Conservation (phyloP, 2,113 vertebrate genomes). For the Notiomystis cincta region DNA sequence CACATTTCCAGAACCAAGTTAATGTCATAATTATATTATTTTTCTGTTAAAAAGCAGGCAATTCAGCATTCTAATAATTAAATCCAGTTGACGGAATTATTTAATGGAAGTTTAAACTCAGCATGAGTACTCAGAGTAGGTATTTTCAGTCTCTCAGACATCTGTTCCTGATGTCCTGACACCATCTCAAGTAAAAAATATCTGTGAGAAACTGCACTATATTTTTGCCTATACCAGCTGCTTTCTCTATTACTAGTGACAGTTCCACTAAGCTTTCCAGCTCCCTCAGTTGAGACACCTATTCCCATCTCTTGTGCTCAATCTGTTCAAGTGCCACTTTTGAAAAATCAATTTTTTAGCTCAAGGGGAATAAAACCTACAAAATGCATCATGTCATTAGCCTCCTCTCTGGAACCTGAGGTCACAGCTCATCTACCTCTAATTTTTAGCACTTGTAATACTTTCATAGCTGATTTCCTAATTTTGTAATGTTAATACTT, state of each 20-base stretch:
- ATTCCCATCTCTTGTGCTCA: neutral
- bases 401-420: neutral
- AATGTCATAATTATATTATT: neutral
- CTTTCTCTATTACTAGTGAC: neutral
- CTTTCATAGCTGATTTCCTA: neutral
- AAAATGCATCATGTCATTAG: neutral
- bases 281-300: neutral
- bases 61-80: neutral
- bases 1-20: neutral
- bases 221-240: slow-evolving; percentile 1
- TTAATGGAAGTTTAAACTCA: neutral
- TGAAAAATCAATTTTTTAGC: slow-evolving; percentile 4
- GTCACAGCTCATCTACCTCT: neutral
- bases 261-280: neutral
- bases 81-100: neutral
- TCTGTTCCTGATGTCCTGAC: neutral
- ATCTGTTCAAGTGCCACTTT: neutral
- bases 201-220: neutral
- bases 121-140: neutral
- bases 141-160: neutral
- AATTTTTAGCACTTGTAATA: neutral
- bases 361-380: neutral
- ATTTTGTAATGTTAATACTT: neutral
- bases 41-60: neutral
- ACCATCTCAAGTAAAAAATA: neutral